phyloP scores from a whole-genome alignment of 2,888 invertebrate species.

The Gasteruption jaculator region DNA sequence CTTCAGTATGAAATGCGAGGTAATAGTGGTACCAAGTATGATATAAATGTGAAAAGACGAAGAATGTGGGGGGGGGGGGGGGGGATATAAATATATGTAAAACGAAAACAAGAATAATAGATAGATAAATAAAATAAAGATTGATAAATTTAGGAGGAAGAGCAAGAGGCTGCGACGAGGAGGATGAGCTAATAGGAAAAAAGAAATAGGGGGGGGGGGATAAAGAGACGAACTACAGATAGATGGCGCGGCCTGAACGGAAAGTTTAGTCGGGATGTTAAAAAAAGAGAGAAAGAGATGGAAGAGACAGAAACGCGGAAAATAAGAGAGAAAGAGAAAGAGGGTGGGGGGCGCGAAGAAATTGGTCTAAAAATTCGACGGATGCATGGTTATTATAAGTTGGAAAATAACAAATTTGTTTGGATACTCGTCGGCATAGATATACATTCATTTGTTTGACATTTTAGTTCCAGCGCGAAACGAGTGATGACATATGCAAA shows the following conservation, averaged over 20 bases:
- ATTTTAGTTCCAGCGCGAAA: too few species aligned
- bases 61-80: slow-evolving; percentile 3
- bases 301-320: slow-evolving; percentile 1
- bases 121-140: slow-evolving; percentile 9
- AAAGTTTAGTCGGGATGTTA: not conserved
- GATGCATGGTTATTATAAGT: too few species aligned
- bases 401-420: too few species aligned
- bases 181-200: too few species aligned
- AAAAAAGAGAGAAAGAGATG: not conserved
- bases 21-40: slow-evolving; percentile 4
- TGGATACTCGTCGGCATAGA: too few species aligned
- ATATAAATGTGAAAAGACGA: slow-evolving; percentile 3
- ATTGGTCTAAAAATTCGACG: not conserved
- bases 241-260: too few species aligned
- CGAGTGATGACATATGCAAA: too few species aligned
- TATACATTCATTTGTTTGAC: too few species aligned
- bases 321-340: not conserved
- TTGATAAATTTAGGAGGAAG: slow-evolving; percentile 1
- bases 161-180: not conserved
- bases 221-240: slow-evolving; percentile 3
- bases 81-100: too few species aligned
- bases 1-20: too few species aligned
- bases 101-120: too few species aligned
- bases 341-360: not conserved
- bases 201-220: too few species aligned